Percentiles rank a stretch among this genome's conserved stretches.
phyloP scores from a whole-genome alignment of 2,113 vertebrate genomes.

The Onychostoma macrolepis region DNA sequence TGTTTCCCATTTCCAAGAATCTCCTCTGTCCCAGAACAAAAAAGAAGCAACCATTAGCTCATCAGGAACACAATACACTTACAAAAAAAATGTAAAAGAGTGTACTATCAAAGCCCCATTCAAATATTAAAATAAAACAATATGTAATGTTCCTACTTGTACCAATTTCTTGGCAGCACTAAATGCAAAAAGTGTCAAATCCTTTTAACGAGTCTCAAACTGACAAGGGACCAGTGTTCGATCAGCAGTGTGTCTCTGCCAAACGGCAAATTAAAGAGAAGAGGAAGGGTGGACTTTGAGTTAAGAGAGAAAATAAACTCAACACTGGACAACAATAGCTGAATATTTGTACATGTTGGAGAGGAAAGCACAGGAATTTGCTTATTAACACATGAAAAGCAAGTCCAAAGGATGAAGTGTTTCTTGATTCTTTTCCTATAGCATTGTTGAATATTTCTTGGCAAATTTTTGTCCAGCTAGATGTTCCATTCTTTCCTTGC shows the following conservation, averaged over 20 bases:
- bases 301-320: slow-evolving; percentile 21
- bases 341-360: neutral
- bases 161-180: slow-evolving; percentile 1
- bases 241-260: slow-evolving; percentile 21
- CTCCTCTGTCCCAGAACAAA: neutral
- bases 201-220: slow-evolving; percentile 16
- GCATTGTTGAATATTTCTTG: neutral
- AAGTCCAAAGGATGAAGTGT: neutral
- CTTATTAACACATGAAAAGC: neutral
- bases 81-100: neutral
- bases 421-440: neutral
- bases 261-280: slow-evolving; percentile 10
- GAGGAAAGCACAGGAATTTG: neutral
- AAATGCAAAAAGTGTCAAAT: slow-evolving; percentile 1
- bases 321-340: slow-evolving; percentile 16
- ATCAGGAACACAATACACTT: neutral
- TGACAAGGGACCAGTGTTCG: neutral
- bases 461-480: neutral
- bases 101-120: neutral
- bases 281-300: slow-evolving; percentile 7
- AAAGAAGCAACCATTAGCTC: neutral
- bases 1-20: neutral
- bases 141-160: slow-evolving; percentile 14
- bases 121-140: slow-evolving; percentile 5
- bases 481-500: slow-evolving; percentile 1